Conservation (phyloP, 2,888 invertebrate species). For the Pristionchus arcanus region DNA sequence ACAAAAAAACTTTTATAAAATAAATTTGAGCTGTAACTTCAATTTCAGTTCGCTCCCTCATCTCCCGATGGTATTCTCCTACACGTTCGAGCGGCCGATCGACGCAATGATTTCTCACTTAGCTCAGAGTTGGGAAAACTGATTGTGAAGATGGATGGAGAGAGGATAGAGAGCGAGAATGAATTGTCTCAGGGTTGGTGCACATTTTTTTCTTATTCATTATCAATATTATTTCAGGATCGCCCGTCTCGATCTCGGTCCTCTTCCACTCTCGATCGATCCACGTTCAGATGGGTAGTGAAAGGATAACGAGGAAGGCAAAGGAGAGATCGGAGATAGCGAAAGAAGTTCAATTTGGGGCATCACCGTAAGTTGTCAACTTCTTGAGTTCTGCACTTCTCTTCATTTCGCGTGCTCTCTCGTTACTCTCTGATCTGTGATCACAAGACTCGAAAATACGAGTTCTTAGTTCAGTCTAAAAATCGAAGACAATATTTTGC, state of each 20-base stretch:
- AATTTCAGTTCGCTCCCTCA: slow-evolving; percentile 27
- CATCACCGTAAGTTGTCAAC: slow-evolving; percentile 16
- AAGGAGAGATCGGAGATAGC: slow-evolving; percentile 17
- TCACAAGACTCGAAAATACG: too few relatives aligned
- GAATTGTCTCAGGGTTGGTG: background rate
- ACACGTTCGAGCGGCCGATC: background rate
- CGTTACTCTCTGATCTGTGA: too few relatives aligned
- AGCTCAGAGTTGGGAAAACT: slow-evolving; percentile 16
- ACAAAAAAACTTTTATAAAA: background rate
- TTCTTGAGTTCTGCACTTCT: too few relatives aligned
- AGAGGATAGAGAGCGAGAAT: slow-evolving; percentile 38
- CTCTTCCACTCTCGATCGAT: slow-evolving; percentile 26
- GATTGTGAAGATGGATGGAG: slow-evolving; percentile 37
- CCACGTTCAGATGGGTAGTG: background rate
- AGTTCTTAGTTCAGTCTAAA: too few relatives aligned
- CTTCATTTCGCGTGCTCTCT: too few relatives aligned
- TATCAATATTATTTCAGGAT: background rate
- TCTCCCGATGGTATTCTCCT: slow-evolving; percentile 11
- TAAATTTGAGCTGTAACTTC: background rate
- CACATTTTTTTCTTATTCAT: background rate
- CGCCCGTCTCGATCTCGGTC: background rate
- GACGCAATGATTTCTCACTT: background rate
- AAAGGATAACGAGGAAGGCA: background rate
- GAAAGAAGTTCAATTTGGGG: background rate
- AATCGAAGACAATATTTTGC: background rate